phyloP scores from a whole-genome alignment of 2,797 vertebrate species.

The Morus bassanus region DNA sequence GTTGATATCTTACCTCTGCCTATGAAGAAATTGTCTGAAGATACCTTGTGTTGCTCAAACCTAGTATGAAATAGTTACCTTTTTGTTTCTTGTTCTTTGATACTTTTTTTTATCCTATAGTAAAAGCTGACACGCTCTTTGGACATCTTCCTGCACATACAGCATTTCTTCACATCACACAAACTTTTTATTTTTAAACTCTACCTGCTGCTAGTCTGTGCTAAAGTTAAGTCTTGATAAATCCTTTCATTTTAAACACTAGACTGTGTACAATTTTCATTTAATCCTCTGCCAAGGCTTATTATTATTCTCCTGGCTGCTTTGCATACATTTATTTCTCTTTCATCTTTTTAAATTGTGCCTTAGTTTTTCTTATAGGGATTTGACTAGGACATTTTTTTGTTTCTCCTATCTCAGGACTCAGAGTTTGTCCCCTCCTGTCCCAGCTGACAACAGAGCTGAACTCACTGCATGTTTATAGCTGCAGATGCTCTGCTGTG shows the following conservation, averaged over 20 bases:
- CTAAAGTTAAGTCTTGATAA: slow-evolving; percentile 30
- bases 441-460: neutral
- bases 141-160: neutral
- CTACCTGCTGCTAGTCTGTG: neutral
- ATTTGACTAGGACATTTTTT: neutral
- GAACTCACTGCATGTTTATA: neutral
- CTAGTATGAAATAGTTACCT: neutral
- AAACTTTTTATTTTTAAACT: slow-evolving; percentile 18
- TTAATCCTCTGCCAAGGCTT: slow-evolving; percentile 50
- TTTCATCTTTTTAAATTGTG: slow-evolving; percentile 53
- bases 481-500: neutral
- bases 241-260: slow-evolving; percentile 47
- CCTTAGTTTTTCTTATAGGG: neutral
- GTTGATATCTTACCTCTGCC: neutral
- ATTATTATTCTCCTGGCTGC: slow-evolving; percentile 37
- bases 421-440: neutral
- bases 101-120: neutral
- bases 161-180: slow-evolving; percentile 23
- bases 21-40: neutral
- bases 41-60: neutral
- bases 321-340: slow-evolving; percentile 57
- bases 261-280: slow-evolving; percentile 9
- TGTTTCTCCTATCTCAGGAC: neutral
- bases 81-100: neutral
- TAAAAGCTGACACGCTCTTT: neutral